phyloP scores from a whole-genome alignment of 2,797 vertebrate genomes.

The Petrocephalus sullivani region DNA sequence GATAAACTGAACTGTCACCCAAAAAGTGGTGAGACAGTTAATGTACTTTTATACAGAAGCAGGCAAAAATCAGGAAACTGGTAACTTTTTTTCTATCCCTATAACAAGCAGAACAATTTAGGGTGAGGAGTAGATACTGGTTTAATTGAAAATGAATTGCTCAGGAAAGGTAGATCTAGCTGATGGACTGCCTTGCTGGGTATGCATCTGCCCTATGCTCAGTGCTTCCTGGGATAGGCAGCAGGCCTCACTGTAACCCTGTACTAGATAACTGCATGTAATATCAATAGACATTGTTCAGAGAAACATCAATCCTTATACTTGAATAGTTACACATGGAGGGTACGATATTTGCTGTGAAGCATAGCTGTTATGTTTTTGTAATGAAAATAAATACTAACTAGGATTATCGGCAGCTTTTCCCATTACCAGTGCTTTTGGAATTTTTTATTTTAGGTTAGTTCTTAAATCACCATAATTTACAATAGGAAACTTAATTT shows the following conservation, averaged over 20 bases:
- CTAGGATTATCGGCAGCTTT: neutral
- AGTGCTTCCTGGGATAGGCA: neutral
- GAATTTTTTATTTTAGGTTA: neutral
- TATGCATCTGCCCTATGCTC: neutral
- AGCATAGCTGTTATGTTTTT: neutral
- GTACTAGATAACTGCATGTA: neutral
- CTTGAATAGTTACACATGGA: neutral
- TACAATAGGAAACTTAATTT: neutral
- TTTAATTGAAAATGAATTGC: neutral
- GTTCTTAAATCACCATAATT: neutral
- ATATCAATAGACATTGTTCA: neutral
- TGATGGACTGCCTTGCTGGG: neutral
- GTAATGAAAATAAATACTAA: neutral
- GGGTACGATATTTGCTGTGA: neutral
- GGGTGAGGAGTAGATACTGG: neutral
- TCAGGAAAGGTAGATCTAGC: neutral
- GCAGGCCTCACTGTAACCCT: neutral
- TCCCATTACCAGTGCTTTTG: neutral
- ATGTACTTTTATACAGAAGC: neutral
- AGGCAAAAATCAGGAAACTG: neutral
- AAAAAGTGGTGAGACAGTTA: neutral
- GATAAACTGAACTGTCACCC: neutral
- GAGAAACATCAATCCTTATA: neutral
- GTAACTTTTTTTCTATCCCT: neutral
- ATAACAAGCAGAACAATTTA: neutral